A percentile compares a stretch with the other conserved stretches of the same genome.
These are phyloP conservation scores for Malurus cyaneus DNA, from an alignment of 2,113 vertebrate species.

Conservation along the genomic window DNA sequence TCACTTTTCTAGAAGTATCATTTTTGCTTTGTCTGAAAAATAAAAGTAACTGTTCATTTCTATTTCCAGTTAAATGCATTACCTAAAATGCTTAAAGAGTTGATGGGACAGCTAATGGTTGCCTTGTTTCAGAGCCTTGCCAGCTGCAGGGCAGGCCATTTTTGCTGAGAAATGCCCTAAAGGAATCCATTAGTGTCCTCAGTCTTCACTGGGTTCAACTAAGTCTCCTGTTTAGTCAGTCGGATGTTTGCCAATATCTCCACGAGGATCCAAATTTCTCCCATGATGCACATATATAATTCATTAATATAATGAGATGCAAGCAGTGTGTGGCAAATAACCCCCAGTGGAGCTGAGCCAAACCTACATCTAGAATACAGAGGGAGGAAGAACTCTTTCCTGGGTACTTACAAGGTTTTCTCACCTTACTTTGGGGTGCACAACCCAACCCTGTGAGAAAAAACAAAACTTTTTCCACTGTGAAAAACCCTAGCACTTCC, in stretches of 20 bases:
- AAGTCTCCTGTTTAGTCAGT: background rate
- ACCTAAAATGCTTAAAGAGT: background rate
- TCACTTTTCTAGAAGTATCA: background rate
- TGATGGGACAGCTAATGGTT: background rate
- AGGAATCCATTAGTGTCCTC: background rate
- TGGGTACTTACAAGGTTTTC: background rate
- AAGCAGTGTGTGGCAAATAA: background rate
- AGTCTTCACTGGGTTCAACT: background rate
- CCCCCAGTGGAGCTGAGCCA: background rate
- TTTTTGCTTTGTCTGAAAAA: conserved; percentile 26
- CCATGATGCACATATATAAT: background rate
- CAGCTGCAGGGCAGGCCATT: background rate
- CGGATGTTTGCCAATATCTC: background rate
- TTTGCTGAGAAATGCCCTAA: background rate
- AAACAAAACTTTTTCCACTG: background rate
- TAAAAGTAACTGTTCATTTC: background rate
- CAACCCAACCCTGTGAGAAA: background rate
- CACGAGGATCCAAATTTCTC: background rate
- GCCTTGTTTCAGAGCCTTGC: background rate
- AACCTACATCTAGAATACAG: background rate
- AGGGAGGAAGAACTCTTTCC: background rate
- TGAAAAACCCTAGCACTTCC: background rate
- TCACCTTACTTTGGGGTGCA: background rate
- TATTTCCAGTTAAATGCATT: background rate
- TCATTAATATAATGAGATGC: background rate